Evolutionary conservation across 92 coral and sea anemone species (phyloP), one percentile per base, ranked within the genome.

Genomic region (Palythoa grandis): DNA sequence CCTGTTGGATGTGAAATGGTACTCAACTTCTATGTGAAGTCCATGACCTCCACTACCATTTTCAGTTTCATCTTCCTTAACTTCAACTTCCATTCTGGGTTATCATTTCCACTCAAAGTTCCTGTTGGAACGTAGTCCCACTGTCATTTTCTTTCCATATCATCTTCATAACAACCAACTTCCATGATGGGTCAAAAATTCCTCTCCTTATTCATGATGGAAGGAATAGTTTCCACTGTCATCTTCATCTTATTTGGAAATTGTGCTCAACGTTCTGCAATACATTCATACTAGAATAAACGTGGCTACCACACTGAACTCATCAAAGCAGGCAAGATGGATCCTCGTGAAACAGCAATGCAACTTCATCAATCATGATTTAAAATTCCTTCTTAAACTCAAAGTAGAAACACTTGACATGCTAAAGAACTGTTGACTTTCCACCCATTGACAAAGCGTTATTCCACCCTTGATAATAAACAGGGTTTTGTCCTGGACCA

Each of bases 381-480:
- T 61, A 4, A 60, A 3, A 1, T 61, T 16, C 7, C 29, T 7
- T 16, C 20, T 61, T 5, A 72, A 76, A 25, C 83, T 56, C 83
- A 58, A 60, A 71, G 7, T 16, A 60, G 19, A 58, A 9, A 25
- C 67, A 22, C 53, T 29, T 2, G 16, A 54, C 15, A 52, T 38
- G 70, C 74, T 79, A 79, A 74, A 79, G 19, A 43, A 79, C 74
- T 61, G 84, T 79, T 5, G 84, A 79, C 69, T 79, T 79, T 79
- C 84, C 84, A 52, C 84, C 65, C 58, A 67, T 66, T 66, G 58
- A 11, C 25, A 77, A 54, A 25, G 70, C 23, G 54, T 37, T 79
- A 43, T 63, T 66, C 40, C 50, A 22, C 60, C 84, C 74, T 61
- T 79, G 84, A 20, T 79, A 79, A 50, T 79, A 79, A 65, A 79